Conservation (phyloP, 2,113 vertebrate genomes). For the Entelurus aequoreus region DNA sequence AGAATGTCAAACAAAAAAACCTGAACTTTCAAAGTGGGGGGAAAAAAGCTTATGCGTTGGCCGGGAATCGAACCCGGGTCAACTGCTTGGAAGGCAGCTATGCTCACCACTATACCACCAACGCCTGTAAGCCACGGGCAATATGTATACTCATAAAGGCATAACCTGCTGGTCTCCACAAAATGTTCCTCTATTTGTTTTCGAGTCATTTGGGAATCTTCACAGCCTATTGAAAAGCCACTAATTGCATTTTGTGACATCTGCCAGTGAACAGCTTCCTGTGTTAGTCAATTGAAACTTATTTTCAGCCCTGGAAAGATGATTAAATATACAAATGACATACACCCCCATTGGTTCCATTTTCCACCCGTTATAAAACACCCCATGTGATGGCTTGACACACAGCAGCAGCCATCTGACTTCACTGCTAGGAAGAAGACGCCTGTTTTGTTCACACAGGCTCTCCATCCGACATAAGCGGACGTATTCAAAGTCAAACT, state of each 20-base stretch:
- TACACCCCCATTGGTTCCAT: background rate
- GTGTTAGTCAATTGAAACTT: background rate
- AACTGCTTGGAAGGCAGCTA: conserved; percentile 79
- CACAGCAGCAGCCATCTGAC: conserved; percentile 60
- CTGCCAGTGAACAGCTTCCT: background rate
- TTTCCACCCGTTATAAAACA: conserved; percentile 28
- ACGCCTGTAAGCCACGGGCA: background rate
- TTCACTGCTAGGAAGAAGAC: conserved; percentile 23
- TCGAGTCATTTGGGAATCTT: no score
- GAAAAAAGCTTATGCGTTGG: conserved; percentile 42
- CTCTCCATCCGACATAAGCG: conserved; percentile 33
- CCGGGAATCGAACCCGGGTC: conserved; percentile 76
- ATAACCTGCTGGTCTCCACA: no score
- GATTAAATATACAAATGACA: background rate
- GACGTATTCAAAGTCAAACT: conserved; percentile 40
- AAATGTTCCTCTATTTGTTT: no score
- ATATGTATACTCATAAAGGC: no score
- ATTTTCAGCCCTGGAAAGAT: background rate
- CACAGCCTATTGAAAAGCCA: conserved; percentile 1
- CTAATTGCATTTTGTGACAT: background rate
- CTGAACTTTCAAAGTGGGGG: no score
- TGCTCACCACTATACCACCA: conserved; percentile 76
- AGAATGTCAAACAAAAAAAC: no score
- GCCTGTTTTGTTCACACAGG: conserved; percentile 9
- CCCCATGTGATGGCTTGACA: conserved; percentile 48